These are phyloP conservation scores for Gyps fulvus DNA, from an alignment of 2,113 vertebrate species.

Conservation along the genomic window DNA sequence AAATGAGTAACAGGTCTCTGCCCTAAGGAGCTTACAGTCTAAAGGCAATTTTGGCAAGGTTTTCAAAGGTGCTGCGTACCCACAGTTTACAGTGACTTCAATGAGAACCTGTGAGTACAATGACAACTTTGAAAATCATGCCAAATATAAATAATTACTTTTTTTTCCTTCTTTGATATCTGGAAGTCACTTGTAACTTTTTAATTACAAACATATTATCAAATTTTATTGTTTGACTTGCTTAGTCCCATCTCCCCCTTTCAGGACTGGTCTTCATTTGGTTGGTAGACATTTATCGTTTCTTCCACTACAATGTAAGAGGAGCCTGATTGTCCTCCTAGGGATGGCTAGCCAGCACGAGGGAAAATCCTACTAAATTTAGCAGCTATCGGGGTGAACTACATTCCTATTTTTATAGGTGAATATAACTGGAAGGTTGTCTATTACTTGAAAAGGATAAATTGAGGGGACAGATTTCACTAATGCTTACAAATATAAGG, in stretches of 20 bases:
- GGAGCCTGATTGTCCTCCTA: background rate
- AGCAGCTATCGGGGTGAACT: background rate
- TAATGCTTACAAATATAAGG: background rate
- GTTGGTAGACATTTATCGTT: background rate
- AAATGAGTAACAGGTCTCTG: slow-evolving; percentile 56
- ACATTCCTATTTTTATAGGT: background rate
- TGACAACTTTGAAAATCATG: slow-evolving; percentile 57
- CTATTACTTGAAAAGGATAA: background rate
- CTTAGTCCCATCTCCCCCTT: background rate
- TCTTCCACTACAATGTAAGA: background rate
- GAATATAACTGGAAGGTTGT: background rate
- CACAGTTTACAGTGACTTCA: slow-evolving; percentile 42
- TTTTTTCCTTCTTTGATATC: background rate
- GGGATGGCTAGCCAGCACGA: background rate
- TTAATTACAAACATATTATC: slow-evolving; percentile 31
- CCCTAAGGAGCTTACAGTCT: slow-evolving; percentile 21
- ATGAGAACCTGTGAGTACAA: background rate
- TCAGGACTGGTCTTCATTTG: background rate
- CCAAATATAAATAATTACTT: slow-evolving; percentile 27
- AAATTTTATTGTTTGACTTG: background rate
- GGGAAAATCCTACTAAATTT: background rate
- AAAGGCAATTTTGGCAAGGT: slow-evolving; percentile 44
- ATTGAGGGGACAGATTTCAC: background rate
- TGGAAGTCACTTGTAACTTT: slow-evolving; percentile 31
- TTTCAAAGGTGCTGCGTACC: slow-evolving; percentile 54